Conservation (phyloP, 2,797 vertebrate species). For the Chelon labrosus region DNA sequence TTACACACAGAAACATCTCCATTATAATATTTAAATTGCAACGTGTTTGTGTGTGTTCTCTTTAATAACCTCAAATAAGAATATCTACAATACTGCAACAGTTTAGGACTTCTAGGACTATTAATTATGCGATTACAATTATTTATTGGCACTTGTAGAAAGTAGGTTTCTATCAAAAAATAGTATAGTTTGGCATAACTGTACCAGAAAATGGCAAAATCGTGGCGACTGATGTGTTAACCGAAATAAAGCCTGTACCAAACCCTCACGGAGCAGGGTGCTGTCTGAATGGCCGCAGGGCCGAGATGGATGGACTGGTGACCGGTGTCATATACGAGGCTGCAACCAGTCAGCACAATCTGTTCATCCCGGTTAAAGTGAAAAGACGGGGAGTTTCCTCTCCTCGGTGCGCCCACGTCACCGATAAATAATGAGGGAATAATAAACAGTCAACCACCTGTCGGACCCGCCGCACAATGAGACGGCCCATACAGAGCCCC, state of each 20-base stretch:
- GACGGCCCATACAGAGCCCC: constrained; percentile 89
- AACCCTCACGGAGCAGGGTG: constrained; percentile 13
- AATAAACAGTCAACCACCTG: constrained; percentile 99
- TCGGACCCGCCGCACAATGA: constrained; percentile 92
- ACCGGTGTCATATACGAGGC: constrained; percentile 59
- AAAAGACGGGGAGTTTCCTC: constrained; percentile 77
- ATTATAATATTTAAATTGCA: background rate
- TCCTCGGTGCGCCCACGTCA: constrained; percentile 74
- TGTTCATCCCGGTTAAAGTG: constrained; percentile 63
- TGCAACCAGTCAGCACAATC: constrained; percentile 81
- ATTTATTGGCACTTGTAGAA: too few relatives aligned
- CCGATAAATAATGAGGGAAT: constrained; percentile 85
- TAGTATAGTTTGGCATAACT: background rate
- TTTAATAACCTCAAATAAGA: too few relatives aligned
- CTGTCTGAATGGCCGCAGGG: constrained; percentile 32
- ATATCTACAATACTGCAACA: too few relatives aligned
- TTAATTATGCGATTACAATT: too few relatives aligned
- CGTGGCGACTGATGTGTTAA: constrained; percentile 30
- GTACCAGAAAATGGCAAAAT: background rate
- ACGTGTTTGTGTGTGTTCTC: too few relatives aligned
- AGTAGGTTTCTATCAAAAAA: too few relatives aligned
- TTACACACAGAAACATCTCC: background rate
- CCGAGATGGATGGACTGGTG: constrained; percentile 67
- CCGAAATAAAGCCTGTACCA: constrained; percentile 26
- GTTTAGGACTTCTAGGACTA: too few relatives aligned